phyloP scores from a whole-genome alignment of 1,140 invertebrate species.

The Diabrotica undecimpunctata region DNA sequence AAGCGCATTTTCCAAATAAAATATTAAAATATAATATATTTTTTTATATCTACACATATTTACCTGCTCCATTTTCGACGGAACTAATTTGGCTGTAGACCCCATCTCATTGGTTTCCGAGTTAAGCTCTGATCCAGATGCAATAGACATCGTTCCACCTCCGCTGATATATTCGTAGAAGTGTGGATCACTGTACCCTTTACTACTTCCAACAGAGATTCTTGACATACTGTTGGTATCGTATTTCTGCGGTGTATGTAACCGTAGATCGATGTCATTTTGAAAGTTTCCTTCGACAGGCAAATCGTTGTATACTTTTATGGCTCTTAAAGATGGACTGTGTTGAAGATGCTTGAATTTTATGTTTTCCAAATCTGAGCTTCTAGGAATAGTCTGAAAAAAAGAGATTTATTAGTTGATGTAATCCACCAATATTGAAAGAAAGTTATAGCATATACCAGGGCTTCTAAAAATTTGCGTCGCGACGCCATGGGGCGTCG shows the following conservation, averaged over 20 bases:
- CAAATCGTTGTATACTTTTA: conserved; percentile 42
- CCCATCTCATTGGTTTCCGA: conserved; percentile 35
- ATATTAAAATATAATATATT: too few species aligned
- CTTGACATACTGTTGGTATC: conserved; percentile 19
- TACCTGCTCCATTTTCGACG: conserved; percentile 40
- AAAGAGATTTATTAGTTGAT: not conserved
- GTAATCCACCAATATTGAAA: too few species aligned
- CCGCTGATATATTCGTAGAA: conserved; percentile 22
- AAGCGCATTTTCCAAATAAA: too few species aligned
- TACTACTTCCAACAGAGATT: conserved; percentile 14
- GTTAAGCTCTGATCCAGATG: conserved; percentile 26
- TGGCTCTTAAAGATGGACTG: conserved; percentile 40
- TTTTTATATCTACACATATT: conserved; percentile 10
- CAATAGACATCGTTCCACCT: conserved; percentile 17
- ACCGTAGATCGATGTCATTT: conserved; percentile 8
- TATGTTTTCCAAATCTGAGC: not conserved
- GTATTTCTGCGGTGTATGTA: conserved; percentile 15
- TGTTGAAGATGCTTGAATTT: conserved; percentile 28
- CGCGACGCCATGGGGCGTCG: too few species aligned
- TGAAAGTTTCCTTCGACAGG: conserved; percentile 30
- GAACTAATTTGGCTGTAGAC: conserved; percentile 39
- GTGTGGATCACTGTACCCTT: conserved; percentile 10
- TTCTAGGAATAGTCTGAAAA: not conserved
- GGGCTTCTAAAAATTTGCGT: too few species aligned
- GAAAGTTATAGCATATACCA: too few species aligned